Percentiles rank a stretch among this genome's conserved stretches.
Conservation (phyloP, 2,888 invertebrate species). For the Cinara cedri region DNA sequence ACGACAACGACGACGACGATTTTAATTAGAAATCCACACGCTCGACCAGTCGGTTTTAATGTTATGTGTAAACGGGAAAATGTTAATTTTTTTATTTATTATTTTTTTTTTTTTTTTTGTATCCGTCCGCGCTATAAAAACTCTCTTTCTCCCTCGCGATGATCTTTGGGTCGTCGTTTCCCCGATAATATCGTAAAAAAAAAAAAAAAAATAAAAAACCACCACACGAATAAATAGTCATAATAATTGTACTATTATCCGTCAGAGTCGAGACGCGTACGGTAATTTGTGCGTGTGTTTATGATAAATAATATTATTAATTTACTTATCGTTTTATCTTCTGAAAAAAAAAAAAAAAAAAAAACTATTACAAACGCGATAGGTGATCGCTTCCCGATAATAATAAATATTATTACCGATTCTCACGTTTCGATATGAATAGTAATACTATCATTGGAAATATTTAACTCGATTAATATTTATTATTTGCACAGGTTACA, state of each 20-base stretch:
- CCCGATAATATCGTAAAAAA: not conserved
- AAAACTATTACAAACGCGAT: no score
- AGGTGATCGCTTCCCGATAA: no score
- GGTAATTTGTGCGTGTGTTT: no score
- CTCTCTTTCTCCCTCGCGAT: not conserved
- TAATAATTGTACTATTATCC: not conserved
- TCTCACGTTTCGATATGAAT: no score
- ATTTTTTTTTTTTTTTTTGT: conserved; percentile 1
- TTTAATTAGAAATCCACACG: conserved; percentile 43
- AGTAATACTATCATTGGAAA: no score
- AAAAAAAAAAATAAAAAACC: no score
- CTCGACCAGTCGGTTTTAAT: not conserved
- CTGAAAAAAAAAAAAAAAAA: no score
- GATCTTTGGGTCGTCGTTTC: not conserved
- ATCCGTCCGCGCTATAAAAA: not conserved
- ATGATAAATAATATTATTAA: no score
- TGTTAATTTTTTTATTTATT: not conserved
- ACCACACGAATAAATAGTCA: not conserved
- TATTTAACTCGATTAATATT: no score
- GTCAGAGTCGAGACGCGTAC: not conserved
- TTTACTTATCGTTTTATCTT: no score
- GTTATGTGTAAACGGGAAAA: not conserved
- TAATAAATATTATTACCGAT: no score
- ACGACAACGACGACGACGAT: conserved; percentile 8
- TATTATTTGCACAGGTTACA: no score